Evolutionary conservation across 1,140 invertebrate genomes (phyloP), one percentile per base, ranked within the genome.

Genomic region (Bombus balteatus): DNA sequence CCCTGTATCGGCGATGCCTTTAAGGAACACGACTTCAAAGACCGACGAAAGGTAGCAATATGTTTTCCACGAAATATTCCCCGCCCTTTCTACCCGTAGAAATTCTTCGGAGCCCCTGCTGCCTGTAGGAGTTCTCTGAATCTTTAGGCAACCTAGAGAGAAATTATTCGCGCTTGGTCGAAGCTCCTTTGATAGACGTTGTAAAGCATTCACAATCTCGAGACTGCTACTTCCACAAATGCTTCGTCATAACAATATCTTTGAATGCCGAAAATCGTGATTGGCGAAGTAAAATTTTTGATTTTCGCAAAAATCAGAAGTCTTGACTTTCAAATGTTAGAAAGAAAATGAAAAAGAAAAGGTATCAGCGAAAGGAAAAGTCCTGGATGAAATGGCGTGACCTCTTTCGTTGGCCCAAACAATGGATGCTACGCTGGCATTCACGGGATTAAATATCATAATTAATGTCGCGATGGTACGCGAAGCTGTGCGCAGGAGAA

Each of bases 381-480:
- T 59, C 43, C 78, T 81, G 81, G 74, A 41, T 83, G 57, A 80
- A 80, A 57, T 81, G 68, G 62, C 70, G 80, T 57, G 62, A 83
- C 85, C 83, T 93, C 89, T 86, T 89, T 85, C 87, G 81, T 78
- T 81, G 81, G 70, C 83, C 84, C 79, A 85, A 92, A 94, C 91
- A 94, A 94, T 94, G 89, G 87, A 86, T 84, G 87, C 86, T 81
- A 66, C 85, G 86, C 80, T 73, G 74, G 47, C 70, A 82, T 81
- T 70, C 90, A 74, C 75, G 85, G 92, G 91, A 94, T 94, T 94
- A 94, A 94, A 93, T 94, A 94, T 94, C 93, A 93, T 94, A 94
- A 94, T 94, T 94, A 94, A 94, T 92, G 92, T 93, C 87, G 90
- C 77, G 88, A 89, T 78, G 83, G 78, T 81, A 86, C 81, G 15